phyloP scores from a whole-genome alignment of 2,113 vertebrate genomes.

The Trichechus manatus region DNA sequence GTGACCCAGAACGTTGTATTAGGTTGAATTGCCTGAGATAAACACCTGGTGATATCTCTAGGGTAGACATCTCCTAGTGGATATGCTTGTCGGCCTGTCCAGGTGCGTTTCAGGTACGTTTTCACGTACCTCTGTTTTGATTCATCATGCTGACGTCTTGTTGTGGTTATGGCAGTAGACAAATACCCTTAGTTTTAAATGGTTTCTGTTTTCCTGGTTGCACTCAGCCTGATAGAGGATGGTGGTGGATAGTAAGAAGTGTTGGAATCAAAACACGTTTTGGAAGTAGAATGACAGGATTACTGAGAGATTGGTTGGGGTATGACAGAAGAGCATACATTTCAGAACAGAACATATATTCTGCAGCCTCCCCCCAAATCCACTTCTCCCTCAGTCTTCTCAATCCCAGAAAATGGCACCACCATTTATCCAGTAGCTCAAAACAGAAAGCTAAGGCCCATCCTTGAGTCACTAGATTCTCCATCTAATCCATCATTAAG shows the following conservation, averaged over 20 bases:
- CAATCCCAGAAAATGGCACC: not conserved
- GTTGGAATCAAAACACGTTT: constrained; percentile 27
- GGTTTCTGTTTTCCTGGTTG: not conserved
- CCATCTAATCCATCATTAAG: not conserved
- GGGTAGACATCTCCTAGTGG: not conserved
- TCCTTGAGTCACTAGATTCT: not conserved
- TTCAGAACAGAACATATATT: constrained; percentile 29
- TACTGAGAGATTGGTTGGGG: not conserved
- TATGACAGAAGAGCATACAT: not conserved
- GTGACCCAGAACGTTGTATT: not conserved
- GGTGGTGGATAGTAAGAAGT: not conserved
- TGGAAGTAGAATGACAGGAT: constrained; percentile 32
- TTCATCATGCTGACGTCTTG: not conserved
- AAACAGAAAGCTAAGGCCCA: constrained; percentile 31
- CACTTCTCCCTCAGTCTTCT: not conserved
- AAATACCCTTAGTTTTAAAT: not conserved
- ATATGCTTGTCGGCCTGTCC: not conserved
- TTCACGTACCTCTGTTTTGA: constrained; percentile 52
- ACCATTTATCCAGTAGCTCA: not conserved
- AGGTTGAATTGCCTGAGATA: not conserved
- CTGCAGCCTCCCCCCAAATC: not conserved
- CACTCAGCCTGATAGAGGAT: not conserved
- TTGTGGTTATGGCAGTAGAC: too few relatives aligned
- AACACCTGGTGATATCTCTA: not conserved
- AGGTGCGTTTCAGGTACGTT: constrained; percentile 62